phyloP scores from a whole-genome alignment of 1,140 invertebrate genomes.

The Penaeus japonicus region DNA sequence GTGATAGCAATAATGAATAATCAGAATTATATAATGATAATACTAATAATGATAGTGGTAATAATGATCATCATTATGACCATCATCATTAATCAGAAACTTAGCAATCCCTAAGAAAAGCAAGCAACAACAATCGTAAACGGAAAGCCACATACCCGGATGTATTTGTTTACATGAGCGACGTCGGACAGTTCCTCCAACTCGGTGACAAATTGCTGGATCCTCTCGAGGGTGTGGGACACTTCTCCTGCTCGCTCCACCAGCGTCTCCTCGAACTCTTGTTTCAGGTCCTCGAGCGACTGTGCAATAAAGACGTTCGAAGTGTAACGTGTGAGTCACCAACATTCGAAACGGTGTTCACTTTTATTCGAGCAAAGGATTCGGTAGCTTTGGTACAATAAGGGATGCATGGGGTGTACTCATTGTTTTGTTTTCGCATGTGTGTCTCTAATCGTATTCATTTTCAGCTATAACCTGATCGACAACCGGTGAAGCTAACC shows the following conservation, averaged over 20 bases:
- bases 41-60: too few species aligned
- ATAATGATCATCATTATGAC: too few species aligned
- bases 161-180: conserved; percentile 69
- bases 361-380: too few species aligned
- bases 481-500: conserved; percentile 55
- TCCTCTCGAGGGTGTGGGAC: conserved; percentile 74
- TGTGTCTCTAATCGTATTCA: background rate
- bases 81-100: too few species aligned
- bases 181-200: conserved; percentile 67
- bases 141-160: conserved; percentile 55
- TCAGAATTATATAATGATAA: too few species aligned
- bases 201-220: conserved; percentile 73
- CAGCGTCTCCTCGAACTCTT: conserved; percentile 80
- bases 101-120: too few species aligned
- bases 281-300: conserved; percentile 81
- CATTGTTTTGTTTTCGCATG: too few species aligned
- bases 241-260: conserved; percentile 74
- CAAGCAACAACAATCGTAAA: background rate
- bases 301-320: conserved; percentile 57
- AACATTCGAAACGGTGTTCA: background rate
- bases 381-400: too few species aligned
- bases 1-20: too few species aligned
- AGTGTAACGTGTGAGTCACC: background rate
- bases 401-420: too few species aligned
- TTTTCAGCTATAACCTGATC: background rate